Conservation (phyloP, 2,797 vertebrate species). For the Lates japonicus region DNA sequence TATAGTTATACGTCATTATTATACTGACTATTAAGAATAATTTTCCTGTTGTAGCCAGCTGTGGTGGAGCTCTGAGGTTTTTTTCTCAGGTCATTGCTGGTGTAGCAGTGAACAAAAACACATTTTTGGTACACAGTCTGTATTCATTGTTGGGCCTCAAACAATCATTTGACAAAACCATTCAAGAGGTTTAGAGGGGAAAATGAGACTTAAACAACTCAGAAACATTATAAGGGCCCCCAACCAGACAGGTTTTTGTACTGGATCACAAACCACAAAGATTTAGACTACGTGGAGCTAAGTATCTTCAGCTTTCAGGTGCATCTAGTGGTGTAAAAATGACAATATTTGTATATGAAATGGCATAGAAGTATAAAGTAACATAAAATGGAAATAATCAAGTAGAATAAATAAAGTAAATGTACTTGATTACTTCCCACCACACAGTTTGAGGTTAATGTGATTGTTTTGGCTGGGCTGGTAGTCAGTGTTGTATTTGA, state of each 20-base stretch:
- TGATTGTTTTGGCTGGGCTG: not conserved
- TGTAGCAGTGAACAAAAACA: not conserved
- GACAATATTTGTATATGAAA: not conserved
- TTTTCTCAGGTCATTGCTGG: not conserved
- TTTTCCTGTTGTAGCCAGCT: not conserved
- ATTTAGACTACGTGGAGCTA: not conserved
- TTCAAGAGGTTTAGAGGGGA: not conserved
- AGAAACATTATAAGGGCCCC: not conserved
- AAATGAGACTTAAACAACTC: not conserved
- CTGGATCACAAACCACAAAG: not conserved
- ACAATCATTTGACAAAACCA: too few relatives aligned
- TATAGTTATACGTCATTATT: too few relatives aligned
- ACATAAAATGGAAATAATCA: not conserved
- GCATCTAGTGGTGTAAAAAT: not conserved
- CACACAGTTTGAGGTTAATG: not conserved
- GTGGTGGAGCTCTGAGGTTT: not conserved
- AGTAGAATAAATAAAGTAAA: not conserved
- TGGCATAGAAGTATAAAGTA: not conserved
- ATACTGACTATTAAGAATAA: too few relatives aligned
- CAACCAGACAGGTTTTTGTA: not conserved
- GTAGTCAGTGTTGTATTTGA: not conserved
- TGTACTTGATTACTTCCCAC: not conserved
- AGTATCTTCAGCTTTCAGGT: not conserved
- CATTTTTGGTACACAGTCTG: not conserved
- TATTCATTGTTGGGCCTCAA: not conserved